Percentiles rank a stretch among this genome's conserved stretches.
These are phyloP conservation scores for Enteromius viviparus DNA, from an alignment of 2,797 vertebrate species.

Conservation along the genomic window DNA sequence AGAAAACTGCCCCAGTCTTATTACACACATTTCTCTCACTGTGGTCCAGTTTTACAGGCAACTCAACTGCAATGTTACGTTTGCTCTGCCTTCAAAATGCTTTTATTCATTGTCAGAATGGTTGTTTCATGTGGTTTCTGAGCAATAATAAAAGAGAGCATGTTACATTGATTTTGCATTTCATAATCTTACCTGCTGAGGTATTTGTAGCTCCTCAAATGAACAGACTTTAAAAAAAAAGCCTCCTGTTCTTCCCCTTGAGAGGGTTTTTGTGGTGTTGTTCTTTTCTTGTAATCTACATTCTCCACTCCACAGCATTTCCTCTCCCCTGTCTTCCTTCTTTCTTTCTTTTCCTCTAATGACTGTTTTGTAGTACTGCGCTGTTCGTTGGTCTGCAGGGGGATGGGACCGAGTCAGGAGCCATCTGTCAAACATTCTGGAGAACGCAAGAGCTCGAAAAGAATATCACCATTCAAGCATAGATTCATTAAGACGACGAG, in stretches of 20 bases:
- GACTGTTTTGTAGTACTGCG: slow-evolving; percentile 52
- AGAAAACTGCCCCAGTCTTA: background rate
- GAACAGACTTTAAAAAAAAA: slow-evolving; percentile 36
- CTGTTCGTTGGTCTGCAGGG: slow-evolving; percentile 47
- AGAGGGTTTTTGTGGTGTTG: slow-evolving; percentile 26
- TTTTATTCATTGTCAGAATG: slow-evolving; percentile 1
- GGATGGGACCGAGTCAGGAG: slow-evolving; percentile 35
- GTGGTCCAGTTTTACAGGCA: background rate
- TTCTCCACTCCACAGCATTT: slow-evolving; percentile 38
- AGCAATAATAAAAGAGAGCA: slow-evolving; percentile 31
- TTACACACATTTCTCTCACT: slow-evolving; percentile 11
- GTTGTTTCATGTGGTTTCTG: slow-evolving; percentile 27
- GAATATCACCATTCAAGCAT: slow-evolving; percentile 31
- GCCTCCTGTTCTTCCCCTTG: background rate
- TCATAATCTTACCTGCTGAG: slow-evolving; percentile 33
- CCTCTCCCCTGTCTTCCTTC: slow-evolving; percentile 26
- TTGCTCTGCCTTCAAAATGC: background rate
- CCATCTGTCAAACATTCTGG: slow-evolving; percentile 57
- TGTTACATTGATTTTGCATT: slow-evolving; percentile 41
- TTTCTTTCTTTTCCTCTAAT: slow-evolving; percentile 51
- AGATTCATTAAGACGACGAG: slow-evolving; percentile 9
- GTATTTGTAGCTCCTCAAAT: slow-evolving; percentile 46
- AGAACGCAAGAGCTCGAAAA: slow-evolving; percentile 31
- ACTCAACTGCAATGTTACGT: background rate
- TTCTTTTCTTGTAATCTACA: slow-evolving; percentile 35